Percentiles rank a stretch among this genome's conserved stretches.
Evolutionary conservation across 92 coral and sea anemone genomes (phyloP).

Genomic region (Zoanthus gigantus): DNA sequence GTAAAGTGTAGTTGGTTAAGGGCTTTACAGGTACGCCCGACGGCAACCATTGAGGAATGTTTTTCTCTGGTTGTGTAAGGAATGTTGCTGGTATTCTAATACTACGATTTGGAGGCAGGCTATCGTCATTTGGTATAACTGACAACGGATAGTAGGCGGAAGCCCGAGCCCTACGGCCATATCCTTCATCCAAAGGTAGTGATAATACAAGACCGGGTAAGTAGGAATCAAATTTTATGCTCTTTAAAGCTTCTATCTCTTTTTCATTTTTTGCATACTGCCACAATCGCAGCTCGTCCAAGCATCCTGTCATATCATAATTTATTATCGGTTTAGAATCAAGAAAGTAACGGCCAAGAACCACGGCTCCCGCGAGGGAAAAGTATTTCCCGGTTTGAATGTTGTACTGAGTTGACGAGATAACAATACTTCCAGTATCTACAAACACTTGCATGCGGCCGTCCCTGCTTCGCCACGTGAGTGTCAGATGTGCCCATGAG

Average conservation of each 20-base stretch:
- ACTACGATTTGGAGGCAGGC: not conserved
- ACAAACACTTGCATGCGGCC: slow-evolving; percentile 64
- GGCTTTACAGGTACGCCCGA: slow-evolving; percentile 68
- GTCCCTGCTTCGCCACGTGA: slow-evolving; percentile 75
- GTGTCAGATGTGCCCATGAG: slow-evolving; percentile 62
- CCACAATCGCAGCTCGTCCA: slow-evolving; percentile 76
- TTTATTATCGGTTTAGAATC: slow-evolving; percentile 15
- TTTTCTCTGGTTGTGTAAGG: slow-evolving; percentile 35
- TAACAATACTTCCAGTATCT: not conserved
- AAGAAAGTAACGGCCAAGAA: slow-evolving; percentile 53
- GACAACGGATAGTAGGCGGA: slow-evolving; percentile 39
- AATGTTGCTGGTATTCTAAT: slow-evolving; percentile 21
- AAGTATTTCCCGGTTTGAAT: slow-evolving; percentile 57
- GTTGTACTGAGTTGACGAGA: slow-evolving; percentile 51
- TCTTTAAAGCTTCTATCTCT: slow-evolving; percentile 44
- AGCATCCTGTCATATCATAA: slow-evolving; percentile 41
- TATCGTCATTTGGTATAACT: not conserved
- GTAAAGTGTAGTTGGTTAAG: slow-evolving; percentile 63
- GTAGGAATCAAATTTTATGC: slow-evolving; percentile 52
- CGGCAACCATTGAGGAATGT: slow-evolving; percentile 63
- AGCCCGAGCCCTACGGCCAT: slow-evolving; percentile 58
- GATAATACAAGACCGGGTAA: slow-evolving; percentile 58
- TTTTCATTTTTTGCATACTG: slow-evolving; percentile 63
- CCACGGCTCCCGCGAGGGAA: slow-evolving; percentile 50
- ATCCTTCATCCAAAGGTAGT: slow-evolving; percentile 70